Evolutionary conservation across 2,113 vertebrate species (phyloP), one percentile per base, ranked within the genome.

Genomic region (Dromas ardeola): DNA sequence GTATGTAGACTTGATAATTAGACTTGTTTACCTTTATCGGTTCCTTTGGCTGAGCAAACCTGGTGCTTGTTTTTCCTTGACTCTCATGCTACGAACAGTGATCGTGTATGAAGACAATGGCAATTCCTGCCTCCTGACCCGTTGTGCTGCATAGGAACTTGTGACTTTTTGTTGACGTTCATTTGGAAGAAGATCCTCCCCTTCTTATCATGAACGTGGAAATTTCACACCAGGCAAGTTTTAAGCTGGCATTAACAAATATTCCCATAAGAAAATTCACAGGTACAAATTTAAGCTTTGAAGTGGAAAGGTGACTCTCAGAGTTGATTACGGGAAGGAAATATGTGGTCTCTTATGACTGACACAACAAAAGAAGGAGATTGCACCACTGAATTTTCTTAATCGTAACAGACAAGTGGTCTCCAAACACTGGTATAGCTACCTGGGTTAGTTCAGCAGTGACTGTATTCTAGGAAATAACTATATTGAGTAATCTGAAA

Each of bases 31-130:
- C 10, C 47, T 85, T 50, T 22, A 38, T 36, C 26, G n/a, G 30
- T 36, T 59, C 10, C n/a, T 87, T 80, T 92, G 71, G 15, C 27
- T 86, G 21, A 58, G 36, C 21, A 74, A 53, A 2, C 2, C 17
- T 20, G 4, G 15, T n/a, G n/a, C 27, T 67, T 81, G 29, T 27
- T 89, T 81, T 61, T 62, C 22, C 59, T 59, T 47, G 30, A 26
- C 11, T 81, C 23, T 32, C 8, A 1, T 26, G 53, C 36, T 58
- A 10, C 18, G 49, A 1, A 7, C 38, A 49, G 5, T 72, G 53
- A 29, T 29, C 1, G 0, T 21, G 3, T 23, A 10, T 18, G 11
- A 56, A 25, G 34, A 8, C 6, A 23, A 47, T 15, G 30, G 3
- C 8, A 61, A 4, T 36, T 70, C 23, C 72, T 76, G 11, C 5